phyloP scores from a whole-genome alignment of 2,888 invertebrate species.

The Pheosia gnoma region DNA sequence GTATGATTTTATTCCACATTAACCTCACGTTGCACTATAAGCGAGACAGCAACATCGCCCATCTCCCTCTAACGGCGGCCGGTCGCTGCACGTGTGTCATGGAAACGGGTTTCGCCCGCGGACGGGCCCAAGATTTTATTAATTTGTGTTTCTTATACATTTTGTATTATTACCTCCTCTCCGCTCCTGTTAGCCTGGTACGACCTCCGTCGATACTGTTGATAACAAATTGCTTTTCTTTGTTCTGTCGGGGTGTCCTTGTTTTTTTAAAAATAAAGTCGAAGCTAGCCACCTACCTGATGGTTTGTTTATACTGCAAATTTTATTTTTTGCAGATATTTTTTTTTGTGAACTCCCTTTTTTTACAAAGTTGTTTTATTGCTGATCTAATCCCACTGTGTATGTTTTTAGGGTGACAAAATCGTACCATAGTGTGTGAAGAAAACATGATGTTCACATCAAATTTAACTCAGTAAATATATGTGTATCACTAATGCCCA shows the following conservation, averaged over 20 bases:
- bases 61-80: conserved; percentile 59
- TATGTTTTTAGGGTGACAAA: no score
- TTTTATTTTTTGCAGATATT: not conserved
- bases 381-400: no score
- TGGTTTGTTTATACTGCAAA: conserved; percentile 3
- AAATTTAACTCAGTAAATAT: no score
- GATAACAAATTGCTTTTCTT: conserved; percentile 80
- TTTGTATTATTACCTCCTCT: conserved; percentile 50
- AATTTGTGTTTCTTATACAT: conserved; percentile 76
- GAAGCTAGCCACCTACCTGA: conserved; percentile 27
- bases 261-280: conserved; percentile 53
- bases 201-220: conserved; percentile 70
- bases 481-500: no score
- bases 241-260: conserved; percentile 65
- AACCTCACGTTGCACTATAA: conserved; percentile 59
- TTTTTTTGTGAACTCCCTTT: not conserved
- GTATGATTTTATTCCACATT: conserved; percentile 51
- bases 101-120: conserved; percentile 74
- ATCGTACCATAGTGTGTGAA: no score
- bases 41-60: conserved; percentile 34
- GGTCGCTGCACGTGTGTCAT: conserved; percentile 79
- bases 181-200: conserved; percentile 64
- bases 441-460: no score
- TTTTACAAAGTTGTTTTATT: no score
- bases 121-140: conserved; percentile 77